These are phyloP conservation scores for Dryoscopus gambensis DNA, from an alignment of 2,113 vertebrate species.

Conservation along the genomic window DNA sequence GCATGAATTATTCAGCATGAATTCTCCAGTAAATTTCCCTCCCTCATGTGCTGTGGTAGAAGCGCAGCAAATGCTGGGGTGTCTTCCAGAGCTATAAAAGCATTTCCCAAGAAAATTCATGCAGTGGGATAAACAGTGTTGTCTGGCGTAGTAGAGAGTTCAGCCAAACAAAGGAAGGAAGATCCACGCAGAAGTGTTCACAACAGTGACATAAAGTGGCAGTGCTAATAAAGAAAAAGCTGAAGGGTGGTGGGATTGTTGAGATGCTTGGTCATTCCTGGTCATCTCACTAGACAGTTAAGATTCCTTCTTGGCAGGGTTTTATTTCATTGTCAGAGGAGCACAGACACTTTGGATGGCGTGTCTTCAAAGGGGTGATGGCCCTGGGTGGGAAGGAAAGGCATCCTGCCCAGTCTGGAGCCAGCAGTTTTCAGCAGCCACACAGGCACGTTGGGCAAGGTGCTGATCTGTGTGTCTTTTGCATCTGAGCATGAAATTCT, in stretches of 20 bases:
- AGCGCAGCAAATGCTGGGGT: background rate
- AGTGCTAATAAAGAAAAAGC: background rate
- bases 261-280: background rate
- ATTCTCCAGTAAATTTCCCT: background rate
- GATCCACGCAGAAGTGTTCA: background rate
- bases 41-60: background rate
- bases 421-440: background rate
- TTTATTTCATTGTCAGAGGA: background rate
- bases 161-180: background rate
- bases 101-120: background rate
- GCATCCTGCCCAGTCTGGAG: background rate
- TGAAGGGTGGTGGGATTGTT: background rate
- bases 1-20: constrained; percentile 43
- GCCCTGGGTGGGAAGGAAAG: background rate
- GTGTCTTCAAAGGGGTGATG: background rate
- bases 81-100: constrained; percentile 3
- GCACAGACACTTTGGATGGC: background rate
- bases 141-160: background rate
- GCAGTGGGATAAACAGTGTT: background rate
- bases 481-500: background rate
- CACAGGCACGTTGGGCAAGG: background rate
- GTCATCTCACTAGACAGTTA: background rate
- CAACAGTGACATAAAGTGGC: background rate
- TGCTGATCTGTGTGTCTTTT: background rate
- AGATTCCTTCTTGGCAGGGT: background rate